Conservation (phyloP, 2,113 vertebrate genomes). For the Syngnathus typhle region DNA sequence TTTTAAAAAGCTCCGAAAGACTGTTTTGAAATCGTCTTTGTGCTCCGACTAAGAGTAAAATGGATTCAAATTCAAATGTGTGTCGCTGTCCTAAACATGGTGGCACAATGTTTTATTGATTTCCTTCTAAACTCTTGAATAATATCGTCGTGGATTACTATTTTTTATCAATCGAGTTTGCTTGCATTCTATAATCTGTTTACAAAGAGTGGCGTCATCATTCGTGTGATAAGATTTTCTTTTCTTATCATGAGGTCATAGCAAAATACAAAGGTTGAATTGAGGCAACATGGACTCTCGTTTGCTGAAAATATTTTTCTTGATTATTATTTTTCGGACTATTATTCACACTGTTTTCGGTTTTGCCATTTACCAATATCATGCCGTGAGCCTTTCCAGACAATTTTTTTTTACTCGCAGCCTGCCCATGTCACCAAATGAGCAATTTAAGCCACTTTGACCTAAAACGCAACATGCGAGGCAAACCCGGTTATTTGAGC, state of each 20-base stretch:
- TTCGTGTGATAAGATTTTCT: neutral
- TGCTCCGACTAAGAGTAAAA: neutral
- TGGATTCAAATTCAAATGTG: neutral
- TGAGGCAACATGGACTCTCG: neutral
- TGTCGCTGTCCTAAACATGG: neutral
- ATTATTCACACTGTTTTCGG: constrained; percentile 54
- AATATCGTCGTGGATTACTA: neutral
- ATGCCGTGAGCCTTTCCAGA: constrained; percentile 35
- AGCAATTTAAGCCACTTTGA: constrained; percentile 51
- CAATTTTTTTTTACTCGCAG: constrained; percentile 39
- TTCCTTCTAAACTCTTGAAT: constrained; percentile 34
- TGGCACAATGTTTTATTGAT: constrained; percentile 27
- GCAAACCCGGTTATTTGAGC: constrained; percentile 52
- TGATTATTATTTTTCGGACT: constrained; percentile 40
- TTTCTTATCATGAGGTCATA: neutral
- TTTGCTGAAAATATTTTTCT: neutral
- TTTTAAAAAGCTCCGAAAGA: neutral
- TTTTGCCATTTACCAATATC: constrained; percentile 32
- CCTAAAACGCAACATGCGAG: constrained; percentile 45
- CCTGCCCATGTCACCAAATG: constrained; percentile 33
- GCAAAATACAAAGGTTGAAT: neutral
- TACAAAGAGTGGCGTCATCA: neutral
- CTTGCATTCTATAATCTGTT: neutral
- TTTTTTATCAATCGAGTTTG: neutral
- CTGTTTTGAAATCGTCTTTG: neutral